Conservation (phyloP, 2,113 vertebrate species). For the Melanotaenia duboulayi region DNA sequence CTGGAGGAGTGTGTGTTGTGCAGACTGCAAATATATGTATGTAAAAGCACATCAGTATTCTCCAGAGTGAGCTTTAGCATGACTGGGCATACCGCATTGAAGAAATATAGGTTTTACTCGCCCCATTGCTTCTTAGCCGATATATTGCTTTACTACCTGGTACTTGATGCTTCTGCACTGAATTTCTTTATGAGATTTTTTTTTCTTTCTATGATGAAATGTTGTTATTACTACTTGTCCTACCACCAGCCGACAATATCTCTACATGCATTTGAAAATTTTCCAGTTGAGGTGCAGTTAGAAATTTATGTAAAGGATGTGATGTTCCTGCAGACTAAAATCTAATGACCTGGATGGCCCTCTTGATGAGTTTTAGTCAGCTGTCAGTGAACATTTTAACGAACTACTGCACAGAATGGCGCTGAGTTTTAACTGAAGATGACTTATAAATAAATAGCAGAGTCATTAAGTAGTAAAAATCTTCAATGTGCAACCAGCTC, state of each 20-base stretch:
- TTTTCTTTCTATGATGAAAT: constrained; percentile 1
- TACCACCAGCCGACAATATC: background rate
- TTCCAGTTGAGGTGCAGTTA: too few relatives aligned
- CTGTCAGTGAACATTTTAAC: too few relatives aligned
- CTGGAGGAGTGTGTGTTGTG: constrained; percentile 41
- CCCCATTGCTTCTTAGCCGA: constrained; percentile 1
- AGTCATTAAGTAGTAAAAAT: too few relatives aligned
- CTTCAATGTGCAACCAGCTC: too few relatives aligned
- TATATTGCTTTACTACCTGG: background rate
- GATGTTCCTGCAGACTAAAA: too few relatives aligned
- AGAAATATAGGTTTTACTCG: constrained; percentile 33
- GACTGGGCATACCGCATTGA: constrained; percentile 37
- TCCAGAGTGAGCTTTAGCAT: constrained; percentile 42
- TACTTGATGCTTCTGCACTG: background rate
- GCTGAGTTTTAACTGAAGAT: too few relatives aligned
- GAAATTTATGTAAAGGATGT: too few relatives aligned
- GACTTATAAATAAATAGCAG: too few relatives aligned
- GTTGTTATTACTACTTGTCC: background rate
- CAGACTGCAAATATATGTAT: constrained; percentile 56
- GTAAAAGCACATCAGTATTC: constrained; percentile 71
- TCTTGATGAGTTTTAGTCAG: too few relatives aligned
- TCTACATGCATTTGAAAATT: too few relatives aligned
- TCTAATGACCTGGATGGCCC: too few relatives aligned
- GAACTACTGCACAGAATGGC: too few relatives aligned
- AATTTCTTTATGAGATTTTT: background rate